phyloP scores from a whole-genome alignment of 2,113 vertebrate species.

The Murina feae region DNA sequence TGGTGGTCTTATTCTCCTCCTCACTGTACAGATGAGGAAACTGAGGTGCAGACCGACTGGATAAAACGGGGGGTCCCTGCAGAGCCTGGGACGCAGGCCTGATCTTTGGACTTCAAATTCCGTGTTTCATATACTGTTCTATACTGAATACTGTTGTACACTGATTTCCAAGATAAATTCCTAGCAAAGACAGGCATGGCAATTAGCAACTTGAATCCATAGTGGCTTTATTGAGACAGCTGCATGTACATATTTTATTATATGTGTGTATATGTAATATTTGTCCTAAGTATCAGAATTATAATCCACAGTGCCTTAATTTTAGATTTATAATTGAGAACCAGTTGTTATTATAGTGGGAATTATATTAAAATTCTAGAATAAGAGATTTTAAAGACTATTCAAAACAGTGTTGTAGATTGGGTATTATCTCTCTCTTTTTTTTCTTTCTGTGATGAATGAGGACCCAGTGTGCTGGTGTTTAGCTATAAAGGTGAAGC shows the following conservation, averaged over 20 bases:
- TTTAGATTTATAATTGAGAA: slow-evolving; percentile 33
- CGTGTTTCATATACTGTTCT: neutral
- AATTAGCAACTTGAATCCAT: neutral
- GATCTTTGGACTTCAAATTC: neutral
- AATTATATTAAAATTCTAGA: neutral
- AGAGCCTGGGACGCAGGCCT: neutral
- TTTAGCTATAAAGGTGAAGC: neutral
- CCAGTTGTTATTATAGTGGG: neutral
- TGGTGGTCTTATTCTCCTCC: neutral
- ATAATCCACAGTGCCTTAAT: neutral
- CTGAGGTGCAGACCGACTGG: neutral
- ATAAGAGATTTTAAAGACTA: neutral
- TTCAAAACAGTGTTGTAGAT: neutral
- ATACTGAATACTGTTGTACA: neutral
- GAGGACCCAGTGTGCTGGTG: neutral
- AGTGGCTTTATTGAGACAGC: neutral
- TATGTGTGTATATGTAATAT: neutral
- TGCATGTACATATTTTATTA: neutral
- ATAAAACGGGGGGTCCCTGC: neutral
- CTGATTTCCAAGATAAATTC: neutral
- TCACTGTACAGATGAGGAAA: neutral
- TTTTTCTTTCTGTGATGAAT: neutral
- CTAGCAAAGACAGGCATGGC: neutral
- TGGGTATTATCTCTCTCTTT: neutral
- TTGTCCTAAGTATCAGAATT: neutral